Conservation (phyloP, 2,113 vertebrate genomes). For the Catharus minimus region DNA sequence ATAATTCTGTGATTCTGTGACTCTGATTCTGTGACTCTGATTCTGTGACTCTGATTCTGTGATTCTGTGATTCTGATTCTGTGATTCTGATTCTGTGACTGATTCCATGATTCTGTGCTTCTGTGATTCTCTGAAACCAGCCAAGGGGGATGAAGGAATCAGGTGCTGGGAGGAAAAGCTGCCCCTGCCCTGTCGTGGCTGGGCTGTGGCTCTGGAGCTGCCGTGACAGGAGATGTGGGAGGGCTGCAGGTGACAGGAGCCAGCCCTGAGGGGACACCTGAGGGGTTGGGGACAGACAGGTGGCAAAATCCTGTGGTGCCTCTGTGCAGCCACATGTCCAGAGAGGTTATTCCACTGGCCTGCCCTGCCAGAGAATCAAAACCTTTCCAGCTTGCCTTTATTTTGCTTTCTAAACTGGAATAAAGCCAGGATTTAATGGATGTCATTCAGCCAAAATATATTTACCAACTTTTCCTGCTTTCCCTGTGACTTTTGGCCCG, state of each 20-base stretch:
- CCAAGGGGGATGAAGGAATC: accelerated
- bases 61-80: too few relatives aligned
- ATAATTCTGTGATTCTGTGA: too few relatives aligned
- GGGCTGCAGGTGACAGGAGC: neutral
- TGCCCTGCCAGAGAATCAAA: neutral
- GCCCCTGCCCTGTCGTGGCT: accelerated
- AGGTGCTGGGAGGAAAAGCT: neutral
- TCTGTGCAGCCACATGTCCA: neutral
- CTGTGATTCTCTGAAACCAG: neutral
- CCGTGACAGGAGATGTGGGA: accelerated
- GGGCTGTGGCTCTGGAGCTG: neutral
- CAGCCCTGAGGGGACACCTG: neutral
- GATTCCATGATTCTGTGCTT: too few relatives aligned
- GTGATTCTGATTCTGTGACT: too few relatives aligned
- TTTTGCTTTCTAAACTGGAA: constrained; percentile 6
- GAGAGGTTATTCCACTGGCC: neutral
- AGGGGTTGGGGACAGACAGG: neutral
- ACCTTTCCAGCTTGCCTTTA: neutral
- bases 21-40: too few relatives aligned
- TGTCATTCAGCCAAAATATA: neutral
- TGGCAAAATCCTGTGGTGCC: neutral
- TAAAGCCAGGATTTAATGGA: neutral
- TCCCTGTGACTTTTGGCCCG: constrained; percentile 11
- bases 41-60: too few relatives aligned
- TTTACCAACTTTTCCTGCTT: constrained; percentile 19